A percentile compares a stretch with the other conserved stretches of the same genome.
These are phyloP conservation scores for Mythimna albipuncta DNA, from an alignment of 2,888 invertebrate genomes.

Conservation along the genomic window DNA sequence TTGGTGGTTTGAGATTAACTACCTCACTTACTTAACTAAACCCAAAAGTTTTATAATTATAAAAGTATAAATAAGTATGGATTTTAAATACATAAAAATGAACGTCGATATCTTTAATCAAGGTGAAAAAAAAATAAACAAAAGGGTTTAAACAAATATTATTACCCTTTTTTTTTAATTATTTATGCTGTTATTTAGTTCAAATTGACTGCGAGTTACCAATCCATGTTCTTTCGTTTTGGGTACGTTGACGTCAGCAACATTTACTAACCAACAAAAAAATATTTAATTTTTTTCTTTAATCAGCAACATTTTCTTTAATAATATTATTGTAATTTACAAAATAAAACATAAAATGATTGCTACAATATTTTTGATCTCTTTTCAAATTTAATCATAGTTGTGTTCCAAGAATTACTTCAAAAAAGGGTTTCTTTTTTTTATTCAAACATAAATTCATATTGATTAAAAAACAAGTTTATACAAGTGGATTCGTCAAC, in stretches of 20 bases:
- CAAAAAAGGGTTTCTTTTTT: not conserved
- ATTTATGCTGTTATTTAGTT: not conserved
- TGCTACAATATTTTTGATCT: not conserved
- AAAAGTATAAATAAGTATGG: not conserved
- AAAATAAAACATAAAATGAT: not conserved
- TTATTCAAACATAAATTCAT: not conserved
- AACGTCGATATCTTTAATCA: not conserved
- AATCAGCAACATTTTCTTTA: not conserved
- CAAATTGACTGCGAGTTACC: not conserved
- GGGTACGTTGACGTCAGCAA: not conserved
- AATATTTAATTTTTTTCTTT: not conserved
- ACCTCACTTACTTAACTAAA: too few relatives aligned
- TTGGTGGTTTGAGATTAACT: too few relatives aligned
- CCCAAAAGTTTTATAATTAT: too few relatives aligned
- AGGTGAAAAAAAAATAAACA: not conserved
- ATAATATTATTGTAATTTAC: constrained; percentile 1
- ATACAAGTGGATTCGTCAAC: too few relatives aligned
- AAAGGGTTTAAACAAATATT: not conserved
- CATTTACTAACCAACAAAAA: not conserved
- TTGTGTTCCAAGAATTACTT: not conserved
- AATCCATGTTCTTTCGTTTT: constrained; percentile 18
- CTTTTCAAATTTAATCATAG: not conserved
- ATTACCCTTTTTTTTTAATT: constrained; percentile 9
- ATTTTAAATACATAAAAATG: not conserved
- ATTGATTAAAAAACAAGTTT: not conserved